Base-by-base conservation (phyloP, 2,797 vertebrate genomes). In the Carapus acus region DNA sequence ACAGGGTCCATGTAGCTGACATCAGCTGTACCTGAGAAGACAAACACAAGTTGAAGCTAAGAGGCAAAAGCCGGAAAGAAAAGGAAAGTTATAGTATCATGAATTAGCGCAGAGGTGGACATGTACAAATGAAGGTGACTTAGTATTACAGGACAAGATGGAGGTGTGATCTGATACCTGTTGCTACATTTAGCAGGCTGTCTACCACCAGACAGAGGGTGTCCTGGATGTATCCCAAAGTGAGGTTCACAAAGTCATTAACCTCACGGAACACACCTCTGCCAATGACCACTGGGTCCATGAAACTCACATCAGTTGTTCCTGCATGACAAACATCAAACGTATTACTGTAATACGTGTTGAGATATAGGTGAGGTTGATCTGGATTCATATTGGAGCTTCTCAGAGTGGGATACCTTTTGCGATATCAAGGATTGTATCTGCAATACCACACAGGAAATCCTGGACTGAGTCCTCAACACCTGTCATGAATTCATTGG, bases 1-100 rank as follows among this genome's bases (percentile, higher is more conserved):
- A 85, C 79, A 0, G 83, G 83, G 40, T 85, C 81, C 41, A 78
- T 50, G 43, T 67, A 78, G 65, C 72, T 82, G 40, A 79, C 8
- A 44, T 81, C 79, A 60, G 49, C 63, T 40, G 62, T 62, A 73
- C 76, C 83, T 83, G 67, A 49, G 39, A 29, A 60, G 11, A 63
- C 50, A 33, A 58, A 21, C 38, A 65, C 15, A 40, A 20, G 53
- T 34, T 50, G n/a, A 69, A 6, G 18, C 29, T 14, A 55, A 51
- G 33, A 15, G 27, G 3, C 1, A 14, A 23, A n/a, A n/a, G n/a
- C n/a, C n/a, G n/a, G n/a, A n/a, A n/a, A n/a, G n/a, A n/a, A n/a
- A n/a, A n/a, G n/a, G n/a, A n/a, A n/a, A n/a, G n/a, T n/a, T n/a
- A n/a, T n/a, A n/a, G n/a, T n/a, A n/a, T n/a, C n/a, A n/a, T n/a